Evolutionary conservation across 1,140 invertebrate species (phyloP), one percentile per base, ranked within the genome.

Genomic region (Drosophila sulfurigaster): DNA sequence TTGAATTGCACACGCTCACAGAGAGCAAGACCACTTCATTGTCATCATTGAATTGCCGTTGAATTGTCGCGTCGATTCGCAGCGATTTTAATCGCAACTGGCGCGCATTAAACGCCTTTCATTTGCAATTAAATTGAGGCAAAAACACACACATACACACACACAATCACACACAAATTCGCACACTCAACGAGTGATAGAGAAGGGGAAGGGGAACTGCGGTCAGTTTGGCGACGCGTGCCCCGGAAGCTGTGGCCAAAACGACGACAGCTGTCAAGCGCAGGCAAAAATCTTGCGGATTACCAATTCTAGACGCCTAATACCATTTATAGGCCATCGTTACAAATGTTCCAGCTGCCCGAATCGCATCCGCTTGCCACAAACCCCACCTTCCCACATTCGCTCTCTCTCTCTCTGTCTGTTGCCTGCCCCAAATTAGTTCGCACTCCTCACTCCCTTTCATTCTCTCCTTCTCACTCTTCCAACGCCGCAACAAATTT

Each of bases 251-350:
- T 78, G 46, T 15, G 49, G 41, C 65, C 13, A 67, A 48, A 59
- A 49, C 79, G 62, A 68, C 49, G 51, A 56, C 56, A 71, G 75
- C 65, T 75, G 71, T 74, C 66, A 71, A 64, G 43, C 20, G 30
- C 16, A 43, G 80, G 85, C 85, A 81, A 90, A 89, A 81, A 90
- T 89, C 86, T 85, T 90, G 62, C 75, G 85, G 85, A 89, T 89
- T 89, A 89, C 85, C 85, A 90, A 89, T 89, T 90, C 85, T 90
- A 89, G 85, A 89, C 85, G 85, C 85, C 81, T 89, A 89, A 89
- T 89, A 72, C 85, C 86, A 90, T 89, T 89, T 89, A 89, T 89
- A 66, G 81, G 75, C 85, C 85, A 89, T 89, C 86, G 86, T 82
- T 81, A 89, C 81, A 89, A 89, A 89, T 89, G 85, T 82, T 81